Evolutionary conservation across 23 tunicate species (phyloP).

Genomic region (Pegea sp.): DNA sequence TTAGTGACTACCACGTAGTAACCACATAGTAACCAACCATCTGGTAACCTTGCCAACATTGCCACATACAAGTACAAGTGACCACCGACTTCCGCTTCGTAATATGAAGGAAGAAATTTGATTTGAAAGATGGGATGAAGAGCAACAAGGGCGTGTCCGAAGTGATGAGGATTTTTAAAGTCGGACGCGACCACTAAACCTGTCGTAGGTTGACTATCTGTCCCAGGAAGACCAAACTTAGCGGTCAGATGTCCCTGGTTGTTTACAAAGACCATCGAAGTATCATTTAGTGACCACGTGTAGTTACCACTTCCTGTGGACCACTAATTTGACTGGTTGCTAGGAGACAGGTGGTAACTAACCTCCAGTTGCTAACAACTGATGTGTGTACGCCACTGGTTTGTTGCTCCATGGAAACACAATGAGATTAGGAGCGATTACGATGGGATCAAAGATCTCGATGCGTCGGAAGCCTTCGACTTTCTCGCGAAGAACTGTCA

Average conservation of each 20-base stretch:
- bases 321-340: not conserved
- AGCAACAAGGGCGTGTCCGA: constrained; percentile 30
- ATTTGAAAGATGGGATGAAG: constrained; percentile 26
- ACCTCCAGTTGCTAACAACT: constrained; percentile 43
- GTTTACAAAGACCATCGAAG: constrained; percentile 14
- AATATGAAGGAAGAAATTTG: constrained; percentile 25
- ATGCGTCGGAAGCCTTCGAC: constrained; percentile 10
- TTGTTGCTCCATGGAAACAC: constrained; percentile 58
- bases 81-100: constrained; percentile 46
- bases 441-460: constrained; percentile 56
- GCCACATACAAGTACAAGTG: constrained; percentile 23
- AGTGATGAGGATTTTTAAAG: constrained; percentile 35
- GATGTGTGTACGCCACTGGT: constrained; percentile 22
- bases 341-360: not conserved
- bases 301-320: constrained; percentile 62
- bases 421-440: constrained; percentile 14
- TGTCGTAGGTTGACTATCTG: no score
- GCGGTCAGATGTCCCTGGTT: constrained; percentile 27
- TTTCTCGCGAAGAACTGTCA: not conserved
- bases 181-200: constrained; percentile 41
- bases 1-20: not conserved
- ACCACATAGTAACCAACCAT: constrained; percentile 4
- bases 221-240: constrained; percentile 8
- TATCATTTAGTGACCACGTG: constrained; percentile 48
- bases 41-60: constrained; percentile 26